Conservation (phyloP, 2,888 invertebrate species). For the Kryphioiulus occultus region DNA sequence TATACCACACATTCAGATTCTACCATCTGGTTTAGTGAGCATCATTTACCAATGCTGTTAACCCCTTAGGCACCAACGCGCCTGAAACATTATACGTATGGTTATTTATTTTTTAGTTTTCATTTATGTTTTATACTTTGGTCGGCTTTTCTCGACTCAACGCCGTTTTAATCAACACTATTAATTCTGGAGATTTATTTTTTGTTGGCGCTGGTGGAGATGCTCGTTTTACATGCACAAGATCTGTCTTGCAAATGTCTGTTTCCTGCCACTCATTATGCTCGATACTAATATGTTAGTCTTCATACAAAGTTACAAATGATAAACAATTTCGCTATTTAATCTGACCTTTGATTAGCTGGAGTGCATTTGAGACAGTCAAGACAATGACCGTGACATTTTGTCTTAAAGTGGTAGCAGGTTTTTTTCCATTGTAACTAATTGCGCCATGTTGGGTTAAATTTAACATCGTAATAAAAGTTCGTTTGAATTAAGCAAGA, state of each 20-base stretch:
- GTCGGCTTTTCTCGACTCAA: neutral
- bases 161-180: conserved; percentile 17
- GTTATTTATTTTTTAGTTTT: neutral
- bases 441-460: neutral
- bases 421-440: neutral
- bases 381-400: conserved; percentile 16
- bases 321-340: neutral
- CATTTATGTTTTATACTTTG: neutral
- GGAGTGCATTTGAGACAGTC: neutral
- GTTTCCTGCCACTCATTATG: conserved; percentile 23
- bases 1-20: neutral
- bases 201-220: neutral
- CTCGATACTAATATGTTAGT: neutral
- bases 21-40: neutral
- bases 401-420: neutral
- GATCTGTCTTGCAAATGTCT: neutral
- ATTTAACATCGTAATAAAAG: no score
- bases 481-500: no score
- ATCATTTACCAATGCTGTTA: neutral
- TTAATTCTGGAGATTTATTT: neutral
- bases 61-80: neutral
- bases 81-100: neutral
- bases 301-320: neutral
- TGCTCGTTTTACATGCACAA: neutral
- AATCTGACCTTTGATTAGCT: conserved; percentile 23